A percentile compares a stretch with the other conserved stretches of the same genome.
Evolutionary conservation across 2,797 vertebrate genomes (phyloP).

Genomic region (Sebastes miniatus): DNA sequence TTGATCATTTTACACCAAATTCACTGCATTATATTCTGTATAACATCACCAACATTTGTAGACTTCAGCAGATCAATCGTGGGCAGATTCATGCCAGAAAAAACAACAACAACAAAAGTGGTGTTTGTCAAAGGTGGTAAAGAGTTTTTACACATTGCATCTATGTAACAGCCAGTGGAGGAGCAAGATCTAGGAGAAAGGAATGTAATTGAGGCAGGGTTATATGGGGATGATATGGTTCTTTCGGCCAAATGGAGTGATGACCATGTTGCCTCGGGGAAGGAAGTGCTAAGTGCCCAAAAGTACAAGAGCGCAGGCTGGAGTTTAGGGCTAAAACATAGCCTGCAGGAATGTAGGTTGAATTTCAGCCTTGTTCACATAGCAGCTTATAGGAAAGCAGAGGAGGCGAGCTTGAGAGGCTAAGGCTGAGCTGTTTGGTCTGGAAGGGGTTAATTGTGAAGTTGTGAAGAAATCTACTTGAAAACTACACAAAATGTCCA

Average conservation of each 20-base stretch:
- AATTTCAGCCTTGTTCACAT: slow-evolving; percentile 13
- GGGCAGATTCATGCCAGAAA: not conserved
- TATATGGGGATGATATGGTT: not conserved
- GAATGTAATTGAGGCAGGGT: not conserved
- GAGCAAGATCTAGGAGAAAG: not conserved
- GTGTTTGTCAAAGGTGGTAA: not conserved
- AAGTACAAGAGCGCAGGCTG: slow-evolving; percentile 19
- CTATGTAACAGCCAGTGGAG: not conserved
- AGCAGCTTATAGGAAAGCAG: slow-evolving; percentile 5
- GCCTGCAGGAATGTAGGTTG: slow-evolving; percentile 24
- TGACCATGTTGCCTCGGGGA: slow-evolving; percentile 43
- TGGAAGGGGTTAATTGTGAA: not conserved
- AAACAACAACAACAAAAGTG: not conserved
- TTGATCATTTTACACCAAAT: not conserved
- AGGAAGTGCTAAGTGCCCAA: slow-evolving; percentile 22
- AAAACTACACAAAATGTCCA: not conserved
- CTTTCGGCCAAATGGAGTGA: slow-evolving; percentile 20
- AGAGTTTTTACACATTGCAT: not conserved
- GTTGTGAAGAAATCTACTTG: not conserved
- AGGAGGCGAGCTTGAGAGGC: not conserved
- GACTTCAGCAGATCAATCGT: not conserved
- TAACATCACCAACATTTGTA: not conserved
- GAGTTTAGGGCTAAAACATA: slow-evolving; percentile 28
- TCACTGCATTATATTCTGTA: not conserved
- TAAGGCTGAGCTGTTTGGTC: slow-evolving; percentile 5